Evolutionary conservation across 1,140 invertebrate species (phyloP).

Genomic region (Aradophagus sp.): DNA sequence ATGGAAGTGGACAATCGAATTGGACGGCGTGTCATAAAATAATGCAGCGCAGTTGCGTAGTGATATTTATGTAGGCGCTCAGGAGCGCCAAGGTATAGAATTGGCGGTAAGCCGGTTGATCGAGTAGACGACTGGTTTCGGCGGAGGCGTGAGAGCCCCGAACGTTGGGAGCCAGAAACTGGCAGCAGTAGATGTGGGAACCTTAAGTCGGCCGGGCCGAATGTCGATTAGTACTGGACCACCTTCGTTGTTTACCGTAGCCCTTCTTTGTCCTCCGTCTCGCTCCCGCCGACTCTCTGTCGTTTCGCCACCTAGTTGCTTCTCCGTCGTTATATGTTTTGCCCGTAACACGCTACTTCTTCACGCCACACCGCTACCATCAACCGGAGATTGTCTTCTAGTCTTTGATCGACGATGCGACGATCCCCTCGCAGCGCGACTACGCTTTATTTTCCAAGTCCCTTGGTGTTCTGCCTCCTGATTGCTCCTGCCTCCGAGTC

Average conservation of each 20-base stretch:
- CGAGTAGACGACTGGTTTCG: constrained; percentile 52
- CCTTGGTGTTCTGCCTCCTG: constrained; percentile 25
- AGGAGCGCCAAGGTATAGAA: constrained; percentile 29
- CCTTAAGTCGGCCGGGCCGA: constrained; percentile 59
- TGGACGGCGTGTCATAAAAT: constrained; percentile 45
- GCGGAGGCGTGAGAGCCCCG: constrained; percentile 64
- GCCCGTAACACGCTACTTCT: constrained; percentile 58
- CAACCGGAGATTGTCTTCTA: constrained; percentile 57
- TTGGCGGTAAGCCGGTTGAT: constrained; percentile 52
- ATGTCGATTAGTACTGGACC: constrained; percentile 63
- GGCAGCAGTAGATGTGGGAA: constrained; percentile 51
- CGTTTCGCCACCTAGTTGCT: constrained; percentile 55
- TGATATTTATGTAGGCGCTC: constrained; percentile 45
- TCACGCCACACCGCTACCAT: constrained; percentile 50
- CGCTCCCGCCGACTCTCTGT: constrained; percentile 27
- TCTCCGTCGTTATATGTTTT: constrained; percentile 53
- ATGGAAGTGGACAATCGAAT: too few relatives aligned
- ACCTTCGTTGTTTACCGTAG: constrained; percentile 53
- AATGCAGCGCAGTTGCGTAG: constrained; percentile 14
- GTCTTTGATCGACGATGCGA: constrained; percentile 59
- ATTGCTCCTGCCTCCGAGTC: constrained; percentile 32
- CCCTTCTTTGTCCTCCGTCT: constrained; percentile 26
- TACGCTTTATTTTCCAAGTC: constrained; percentile 44
- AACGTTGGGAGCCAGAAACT: constrained; percentile 61
- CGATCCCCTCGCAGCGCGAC: constrained; percentile 38